These are phyloP conservation scores for Sphaeramia orbicularis DNA, from an alignment of 2,797 vertebrate genomes.

Conservation along the genomic window DNA sequence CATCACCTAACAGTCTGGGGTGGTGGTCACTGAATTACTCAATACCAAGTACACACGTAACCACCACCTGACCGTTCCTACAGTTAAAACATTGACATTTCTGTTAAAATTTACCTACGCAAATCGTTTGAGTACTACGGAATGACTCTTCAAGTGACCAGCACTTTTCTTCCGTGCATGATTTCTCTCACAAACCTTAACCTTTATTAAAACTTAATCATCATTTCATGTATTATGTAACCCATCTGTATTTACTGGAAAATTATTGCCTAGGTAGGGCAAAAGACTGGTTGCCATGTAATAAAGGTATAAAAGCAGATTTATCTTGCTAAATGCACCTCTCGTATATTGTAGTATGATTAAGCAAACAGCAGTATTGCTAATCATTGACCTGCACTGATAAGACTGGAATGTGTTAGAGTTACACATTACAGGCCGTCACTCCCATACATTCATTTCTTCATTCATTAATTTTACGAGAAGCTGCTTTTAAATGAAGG, in stretches of 20 bases:
- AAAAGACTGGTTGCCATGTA: slow-evolving; percentile 32
- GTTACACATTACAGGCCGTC: slow-evolving; percentile 62
- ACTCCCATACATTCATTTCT: slow-evolving; percentile 10
- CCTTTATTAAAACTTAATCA: background rate
- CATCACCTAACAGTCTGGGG: slow-evolving; percentile 6
- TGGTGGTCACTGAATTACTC: slow-evolving; percentile 25
- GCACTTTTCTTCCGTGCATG: background rate
- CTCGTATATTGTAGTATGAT: slow-evolving; percentile 47
- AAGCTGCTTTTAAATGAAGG: background rate
- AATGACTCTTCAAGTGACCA: background rate
- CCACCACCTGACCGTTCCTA: slow-evolving; percentile 23
- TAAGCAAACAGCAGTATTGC: slow-evolving; percentile 51
- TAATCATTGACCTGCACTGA: slow-evolving; percentile 81
- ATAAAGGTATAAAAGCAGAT: slow-evolving; percentile 59
- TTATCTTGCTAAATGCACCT: slow-evolving; percentile 37
- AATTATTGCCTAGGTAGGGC: slow-evolving; percentile 1
- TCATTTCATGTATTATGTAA: background rate
- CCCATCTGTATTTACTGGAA: background rate
- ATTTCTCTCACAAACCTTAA: background rate
- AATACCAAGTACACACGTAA: slow-evolving; percentile 1
- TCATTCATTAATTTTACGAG: slow-evolving; percentile 1
- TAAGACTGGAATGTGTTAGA: slow-evolving; percentile 70
- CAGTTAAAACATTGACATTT: slow-evolving; percentile 21
- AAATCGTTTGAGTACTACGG: background rate
- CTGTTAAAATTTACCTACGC: slow-evolving; percentile 3